Conservation (phyloP, 1,140 invertebrate genomes). For the Diprion similis region DNA sequence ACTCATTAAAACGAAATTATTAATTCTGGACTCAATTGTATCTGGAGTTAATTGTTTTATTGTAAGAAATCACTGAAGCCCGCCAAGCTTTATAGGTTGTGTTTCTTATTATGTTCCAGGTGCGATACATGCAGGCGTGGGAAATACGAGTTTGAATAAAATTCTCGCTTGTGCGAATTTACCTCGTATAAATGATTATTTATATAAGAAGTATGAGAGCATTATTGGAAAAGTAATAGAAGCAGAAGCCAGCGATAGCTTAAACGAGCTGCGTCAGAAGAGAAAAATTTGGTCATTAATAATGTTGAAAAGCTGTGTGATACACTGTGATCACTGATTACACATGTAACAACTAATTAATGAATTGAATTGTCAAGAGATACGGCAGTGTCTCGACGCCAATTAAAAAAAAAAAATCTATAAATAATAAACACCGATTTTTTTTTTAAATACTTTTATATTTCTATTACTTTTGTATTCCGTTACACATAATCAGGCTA, state of each 20-base stretch:
- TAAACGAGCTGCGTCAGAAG: conserved; percentile 16
- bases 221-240: conserved; percentile 14
- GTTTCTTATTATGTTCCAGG: not conserved
- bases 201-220: conserved; percentile 18
- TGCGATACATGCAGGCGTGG: not conserved
- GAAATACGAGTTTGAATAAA: not conserved
- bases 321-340: not conserved
- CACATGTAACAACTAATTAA: conserved; percentile 1
- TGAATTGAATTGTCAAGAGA: not conserved
- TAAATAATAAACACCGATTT: not conserved
- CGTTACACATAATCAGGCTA: conserved; percentile 7
- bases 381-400: too few relatives aligned
- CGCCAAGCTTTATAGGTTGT: conserved; percentile 4
- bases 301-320: conserved; percentile 15
- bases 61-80: conserved; percentile 3
- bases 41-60: not conserved
- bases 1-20: not conserved
- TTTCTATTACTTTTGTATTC: not conserved
- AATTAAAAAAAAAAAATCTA: too few relatives aligned
- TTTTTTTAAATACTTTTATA: not conserved
- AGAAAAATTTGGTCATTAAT: conserved; percentile 3
- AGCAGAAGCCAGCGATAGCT: conserved; percentile 9
- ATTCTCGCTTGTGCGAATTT: conserved; percentile 16
- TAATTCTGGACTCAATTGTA: not conserved
- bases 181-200: conserved; percentile 6